Base-by-base conservation (phyloP, 1,140 invertebrate genomes). In the Pemphigus obesinymphae region DNA sequence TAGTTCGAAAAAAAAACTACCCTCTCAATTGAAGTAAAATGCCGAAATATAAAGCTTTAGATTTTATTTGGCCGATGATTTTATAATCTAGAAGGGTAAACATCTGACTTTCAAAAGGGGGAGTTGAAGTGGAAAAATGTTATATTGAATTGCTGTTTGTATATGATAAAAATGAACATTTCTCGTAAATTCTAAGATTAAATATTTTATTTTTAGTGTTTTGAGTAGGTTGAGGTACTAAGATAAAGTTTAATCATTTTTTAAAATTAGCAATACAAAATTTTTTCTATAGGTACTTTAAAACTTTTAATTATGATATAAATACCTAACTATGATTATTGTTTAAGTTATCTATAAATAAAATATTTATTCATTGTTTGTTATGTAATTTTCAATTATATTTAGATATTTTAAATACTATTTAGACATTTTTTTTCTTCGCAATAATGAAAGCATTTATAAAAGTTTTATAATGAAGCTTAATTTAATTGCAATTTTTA, bases 11-110 rank as follows among this genome's bases (percentile, higher is more conserved):
- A 26, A 43, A 45, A 72, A 72, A 72, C 31, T 43, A 48, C 43
- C 68, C 68, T 26, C 34, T 72, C 68, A 72, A 72, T 72, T 72
- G 68, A 31, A 55, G 37, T 34, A 34, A 76, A 55, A 76, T 37
- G 31, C 50, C 73, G n/a, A 76, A 76, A 76, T 50, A 34, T 76
- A 76, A 37, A 13, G 20, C n/a, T 76, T 34, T 20, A 37, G 31
- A 8, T 76, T 75, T 76, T 76, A 55, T 76, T 76, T 34, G n/a
- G 31, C n/a, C 73, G 50, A 76, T 55, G 73, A 53, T 76, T 76
- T 55, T 55, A 55, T 76, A 76, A 37, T 76, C 29, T 37, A 34
- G 48, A 53, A 76, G 73, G 73, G 48, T 76, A 76, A 76, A 55
- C 31, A 53, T 55, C 29, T 72, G 43, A 72, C 23, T 48, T 72